Evolutionary conservation across 2,113 vertebrate species (phyloP), one percentile per base, ranked within the genome.

Genomic region (Sylvilagus bachmani): DNA sequence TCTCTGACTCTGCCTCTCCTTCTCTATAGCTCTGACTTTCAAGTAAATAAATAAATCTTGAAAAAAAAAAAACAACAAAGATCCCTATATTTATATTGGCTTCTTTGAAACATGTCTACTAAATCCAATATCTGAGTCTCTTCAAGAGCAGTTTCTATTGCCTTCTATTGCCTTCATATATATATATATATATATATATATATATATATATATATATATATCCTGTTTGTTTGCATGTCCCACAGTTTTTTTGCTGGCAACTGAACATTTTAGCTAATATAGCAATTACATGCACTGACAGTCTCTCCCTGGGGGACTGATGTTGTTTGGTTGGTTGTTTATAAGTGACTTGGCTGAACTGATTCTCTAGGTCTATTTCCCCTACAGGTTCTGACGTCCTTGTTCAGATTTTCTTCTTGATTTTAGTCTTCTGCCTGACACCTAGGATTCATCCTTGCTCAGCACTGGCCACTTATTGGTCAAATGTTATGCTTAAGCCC

Each of bases 361-460:
- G 53, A 86, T 21, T 89, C 79, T n/a, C 75, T 38, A 82, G 79
- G 62, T 86, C 17, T 61, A 81, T 82, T 86, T 94, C 36, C 36
- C 25, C 22, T 36, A 9, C 1, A 73, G 44, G 38, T 21, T 86
- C 66, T 83, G 36, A 79, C 66, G 10, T 33, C 62, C 31, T 77
- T 79, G 58, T 12, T 88, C 81, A 82, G 38, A 78, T 93, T 71
- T 87, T 81, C 62, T 93, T 53, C 33, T 85, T 84, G 58, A 62
- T 81, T 92, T 94, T 81, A 77, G 75, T 49, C 22, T 80, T 88
- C 64, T 80, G 74, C 53, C 74, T 91, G 73, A 9, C 83, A 93
- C 10, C 29, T 44, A 80, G 36, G 58, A 55, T 31, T 91, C 79
- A 88, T 33, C 31, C 10, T 10, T 80, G 67, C 31, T 82, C 31